Base-by-base conservation (phyloP, 1,140 invertebrate genomes). In the Trachelipus rathkii region DNA sequence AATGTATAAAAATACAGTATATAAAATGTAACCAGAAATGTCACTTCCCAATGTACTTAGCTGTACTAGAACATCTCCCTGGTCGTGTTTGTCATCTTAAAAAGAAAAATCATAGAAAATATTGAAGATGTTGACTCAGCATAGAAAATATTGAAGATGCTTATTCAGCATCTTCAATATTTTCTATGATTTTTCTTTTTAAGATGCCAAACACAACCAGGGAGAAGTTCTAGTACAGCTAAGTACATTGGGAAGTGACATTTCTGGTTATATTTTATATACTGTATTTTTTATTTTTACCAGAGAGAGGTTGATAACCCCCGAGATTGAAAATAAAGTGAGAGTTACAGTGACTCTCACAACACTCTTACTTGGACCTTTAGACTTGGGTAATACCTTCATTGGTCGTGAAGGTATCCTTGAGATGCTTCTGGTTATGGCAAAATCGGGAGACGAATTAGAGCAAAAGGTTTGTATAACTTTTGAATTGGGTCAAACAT, bases 371-470 rank as follows among this genome's bases (percentile, higher is more conserved):
- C 88, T 93, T 77, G 96, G 97, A 19, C 95, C 97, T 0, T 84
- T 96, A 43, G 97, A 99, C 85, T 92, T 98, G 70, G 97, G 97
- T 21, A 98, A 97, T 83, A 89, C 91, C 79, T 89, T 99, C 73
- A 89, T 99, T 44, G 93, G 92, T 11, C 92, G 92, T 84, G 93
- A 96, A 81, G 95, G 96, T 23, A 93, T 99, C 78, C 88, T 98
- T 73, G 92, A 98, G 84, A 97, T 99, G 91, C 97, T 99, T 84
- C 85, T 99, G 15, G 93, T 95, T 8, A 96, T 99, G 95, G 97
- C 97, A 11, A 91, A 91, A 71, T 93, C 92, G 53, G 88, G 87
- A 11, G 90, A 93, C 73, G 90, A 94, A 19, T 84, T 97, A 0
- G 94, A 98, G 84, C 95, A 88, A 84, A 87, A 88, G 82, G 79